Evolutionary conservation across 2,797 vertebrate species (phyloP), one percentile per base, ranked within the genome.

Genomic region (Sebastes glaucus): DNA sequence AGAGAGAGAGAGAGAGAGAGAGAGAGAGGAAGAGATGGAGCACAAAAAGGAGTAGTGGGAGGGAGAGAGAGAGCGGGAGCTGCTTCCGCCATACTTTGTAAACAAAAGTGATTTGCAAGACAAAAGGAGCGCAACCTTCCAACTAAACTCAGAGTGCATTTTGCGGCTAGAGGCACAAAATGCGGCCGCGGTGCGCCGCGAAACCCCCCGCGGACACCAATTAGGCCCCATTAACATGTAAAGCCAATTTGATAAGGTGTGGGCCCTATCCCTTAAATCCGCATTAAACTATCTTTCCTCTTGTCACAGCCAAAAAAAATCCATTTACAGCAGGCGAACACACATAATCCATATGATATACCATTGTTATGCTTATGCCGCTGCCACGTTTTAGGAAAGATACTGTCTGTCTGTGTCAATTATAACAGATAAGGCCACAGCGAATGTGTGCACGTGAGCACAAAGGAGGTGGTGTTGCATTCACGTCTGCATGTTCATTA

Each of bases 51-150:
- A 89, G 67, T 73, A 84, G 82, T 70, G 80, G 67, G 71, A 83
- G 81, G 55, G 79, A 77, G 83, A 72, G 74, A 71, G 82, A 72
- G 84, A 86, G 87, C 67, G 77, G 82, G 86, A 88, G 87, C 89
- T 38, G 92, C 89, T 95, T 94, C 91, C 88, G 88, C 93, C 91
- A 93, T 95, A 95, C 93, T 95, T 95, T 92, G 93, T 95, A 95
- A 96, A 96, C 95, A 96, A 96, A 96, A 95, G 95, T 95, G 91
- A 96, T 96, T 96, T 96, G 94, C 96, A 96, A 96, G 94, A 96
- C 96, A 96, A 96, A 96, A 95, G 95, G 89, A 95, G 90, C 85
- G 82, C 92, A 95, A 95, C 94, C 94, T 94, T 92, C 91, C 91
- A 86, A 94, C 93, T 93, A 94, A 92, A 96, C 94, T 88, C 84